A percentile compares a stretch with the other conserved stretches of the same genome.
Conservation (phyloP, 2,113 vertebrate genomes). For the Thamnaconus septentrionalis region DNA sequence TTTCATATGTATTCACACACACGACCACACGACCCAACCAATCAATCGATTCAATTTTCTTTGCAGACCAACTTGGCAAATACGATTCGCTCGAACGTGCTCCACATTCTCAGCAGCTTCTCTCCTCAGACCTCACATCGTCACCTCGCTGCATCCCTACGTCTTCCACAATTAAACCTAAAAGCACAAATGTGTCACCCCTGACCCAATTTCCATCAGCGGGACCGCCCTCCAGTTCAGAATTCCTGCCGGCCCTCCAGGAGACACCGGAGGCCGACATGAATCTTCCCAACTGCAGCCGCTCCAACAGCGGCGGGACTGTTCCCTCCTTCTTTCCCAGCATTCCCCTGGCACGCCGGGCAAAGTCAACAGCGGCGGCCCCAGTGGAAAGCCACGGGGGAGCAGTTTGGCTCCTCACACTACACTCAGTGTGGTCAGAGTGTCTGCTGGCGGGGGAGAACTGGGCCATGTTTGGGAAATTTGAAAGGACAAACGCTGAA, state of each 20-base stretch:
- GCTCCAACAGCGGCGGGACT: slow-evolving; percentile 45
- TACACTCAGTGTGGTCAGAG: slow-evolving; percentile 56
- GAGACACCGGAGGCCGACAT: too few species aligned
- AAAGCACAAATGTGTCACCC: neutral
- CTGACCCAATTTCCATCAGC: neutral
- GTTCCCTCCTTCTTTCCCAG: slow-evolving; percentile 42
- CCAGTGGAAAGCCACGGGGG: slow-evolving; percentile 56
- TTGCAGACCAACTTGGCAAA: too few species aligned
- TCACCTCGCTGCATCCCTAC: too few species aligned
- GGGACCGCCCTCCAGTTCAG: too few species aligned
- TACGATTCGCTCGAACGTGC: too few species aligned
- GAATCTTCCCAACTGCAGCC: slow-evolving; percentile 11
- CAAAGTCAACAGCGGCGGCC: slow-evolving; percentile 55
- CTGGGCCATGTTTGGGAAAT: slow-evolving; percentile 51
- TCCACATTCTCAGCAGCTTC: too few species aligned
- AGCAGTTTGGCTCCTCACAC: slow-evolving; percentile 48
- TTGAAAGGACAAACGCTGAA: slow-evolving; percentile 25
- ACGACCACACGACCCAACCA: too few species aligned
- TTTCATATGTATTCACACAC: too few species aligned
- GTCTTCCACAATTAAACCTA: too few species aligned
- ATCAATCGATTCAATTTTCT: too few species aligned
- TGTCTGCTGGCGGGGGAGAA: slow-evolving; percentile 49
- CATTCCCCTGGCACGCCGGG: slow-evolving; percentile 34
- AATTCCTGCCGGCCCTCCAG: too few species aligned
- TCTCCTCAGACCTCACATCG: too few species aligned